phyloP scores from a whole-genome alignment of 92 coral and sea anemone species.

The Siderastrea siderea region DNA sequence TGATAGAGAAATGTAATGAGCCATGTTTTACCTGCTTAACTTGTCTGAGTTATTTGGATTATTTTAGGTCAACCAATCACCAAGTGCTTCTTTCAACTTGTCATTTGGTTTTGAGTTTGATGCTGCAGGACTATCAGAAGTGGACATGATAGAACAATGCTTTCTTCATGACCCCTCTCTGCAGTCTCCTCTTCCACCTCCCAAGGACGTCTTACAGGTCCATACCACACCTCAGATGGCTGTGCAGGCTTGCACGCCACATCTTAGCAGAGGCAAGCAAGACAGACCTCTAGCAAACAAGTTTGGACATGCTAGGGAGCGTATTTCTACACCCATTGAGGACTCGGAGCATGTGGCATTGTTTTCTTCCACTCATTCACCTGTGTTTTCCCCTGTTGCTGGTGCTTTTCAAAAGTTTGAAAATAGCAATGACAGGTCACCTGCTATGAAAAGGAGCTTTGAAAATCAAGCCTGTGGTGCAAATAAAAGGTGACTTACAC shows the following conservation, averaged over 20 bases:
- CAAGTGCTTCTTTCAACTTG: slow-evolving; percentile 65
- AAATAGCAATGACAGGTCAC: slow-evolving; percentile 1
- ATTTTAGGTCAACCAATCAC: slow-evolving; percentile 39
- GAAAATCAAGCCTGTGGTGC: neutral
- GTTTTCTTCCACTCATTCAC: slow-evolving; percentile 75
- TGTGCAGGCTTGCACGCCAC: slow-evolving; percentile 16
- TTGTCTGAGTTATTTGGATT: neutral
- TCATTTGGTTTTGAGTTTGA: slow-evolving; percentile 98
- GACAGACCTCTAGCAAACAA: slow-evolving; percentile 1
- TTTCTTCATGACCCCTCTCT: slow-evolving; percentile 27
- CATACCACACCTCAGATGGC: slow-evolving; percentile 4
- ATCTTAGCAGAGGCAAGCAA: neutral
- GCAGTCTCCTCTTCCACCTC: slow-evolving; percentile 19
- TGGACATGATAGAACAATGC: slow-evolving; percentile 87
- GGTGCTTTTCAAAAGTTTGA: slow-evolving; percentile 37
- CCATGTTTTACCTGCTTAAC: too few species aligned
- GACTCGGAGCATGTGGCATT: slow-evolving; percentile 65
- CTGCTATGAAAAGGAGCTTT: slow-evolving; percentile 11
- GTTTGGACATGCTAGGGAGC: slow-evolving; percentile 65
- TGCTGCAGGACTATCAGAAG: slow-evolving; percentile 87
- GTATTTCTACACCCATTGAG: slow-evolving; percentile 92
- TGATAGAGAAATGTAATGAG: too few species aligned
- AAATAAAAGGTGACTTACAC: slow-evolving; percentile 7
- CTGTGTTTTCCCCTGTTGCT: slow-evolving; percentile 86
- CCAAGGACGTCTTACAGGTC: slow-evolving; percentile 1